Evolutionary conservation across 2,888 invertebrate genomes (phyloP).

Genomic region (Scaptomyza polygonia): DNA sequence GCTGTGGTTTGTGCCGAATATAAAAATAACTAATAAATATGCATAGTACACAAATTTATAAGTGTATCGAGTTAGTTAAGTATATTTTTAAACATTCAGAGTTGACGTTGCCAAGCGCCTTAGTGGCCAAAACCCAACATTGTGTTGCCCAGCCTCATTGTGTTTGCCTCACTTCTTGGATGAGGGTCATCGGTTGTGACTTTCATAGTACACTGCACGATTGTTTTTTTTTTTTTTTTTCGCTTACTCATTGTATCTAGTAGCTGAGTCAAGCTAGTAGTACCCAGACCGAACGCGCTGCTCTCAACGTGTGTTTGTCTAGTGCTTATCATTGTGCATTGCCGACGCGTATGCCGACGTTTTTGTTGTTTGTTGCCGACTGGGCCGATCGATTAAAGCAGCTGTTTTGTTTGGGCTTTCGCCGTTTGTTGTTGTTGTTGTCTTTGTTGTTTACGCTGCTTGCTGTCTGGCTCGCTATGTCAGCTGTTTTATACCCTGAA

Average conservation of each 20-base stretch:
- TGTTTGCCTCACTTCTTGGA: constrained; percentile 24
- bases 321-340: constrained; percentile 34
- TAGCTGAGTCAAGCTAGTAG: no score
- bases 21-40: constrained; percentile 4
- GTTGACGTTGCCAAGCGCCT: constrained; percentile 48
- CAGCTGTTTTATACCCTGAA: no score
- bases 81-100: constrained; percentile 33
- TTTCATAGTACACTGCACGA: constrained; percentile 12
- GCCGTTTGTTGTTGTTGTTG: constrained; percentile 7
- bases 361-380: neutral
- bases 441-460: constrained; percentile 2
- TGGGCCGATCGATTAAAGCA: constrained; percentile 3
- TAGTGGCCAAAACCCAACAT: constrained; percentile 19
- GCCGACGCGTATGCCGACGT: constrained; percentile 19
- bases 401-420: constrained; percentile 26
- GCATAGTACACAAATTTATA: no score
- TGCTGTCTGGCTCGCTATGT: constrained; percentile 15
- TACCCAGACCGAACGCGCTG: neutral
- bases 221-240: neutral
- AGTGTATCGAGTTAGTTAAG: constrained; percentile 15
- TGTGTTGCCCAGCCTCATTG: constrained; percentile 5
- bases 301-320: neutral
- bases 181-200: constrained; percentile 38
- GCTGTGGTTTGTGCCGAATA: constrained; percentile 9
- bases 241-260: neutral